Base-by-base conservation (phyloP, 2,888 invertebrate genomes). In the Dryococelus australis region DNA sequence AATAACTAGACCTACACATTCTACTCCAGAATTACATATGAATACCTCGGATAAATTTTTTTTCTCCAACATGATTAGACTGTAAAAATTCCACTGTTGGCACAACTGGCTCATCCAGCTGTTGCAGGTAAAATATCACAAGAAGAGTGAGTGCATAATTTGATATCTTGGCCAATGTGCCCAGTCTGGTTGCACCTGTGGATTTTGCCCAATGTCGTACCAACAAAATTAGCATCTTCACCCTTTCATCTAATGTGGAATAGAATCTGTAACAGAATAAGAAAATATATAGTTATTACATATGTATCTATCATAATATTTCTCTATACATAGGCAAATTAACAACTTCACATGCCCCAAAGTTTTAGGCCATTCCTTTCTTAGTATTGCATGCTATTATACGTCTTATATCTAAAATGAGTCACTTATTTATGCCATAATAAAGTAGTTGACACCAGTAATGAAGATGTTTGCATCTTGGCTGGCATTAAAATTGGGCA, bases 201-300 rank as follows among this genome's bases (percentile, higher is more conserved):
- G 65, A 3, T 65, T 65, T 65, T 1, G 65, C 65, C 65, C 65
- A 65, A n/a, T 65, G n/a, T 65, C 65, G 65, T 24, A 65, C 20
- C n/a, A 65, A n/a, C 65, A 65, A 65, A 65, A 65, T 65, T 65
- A 65, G 65, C 65, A 65, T 65, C 65, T 65, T 65, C 65, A 65
- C 65, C n/a, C 65, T 65, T 24, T 65, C 65, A n/a, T 65, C 65
- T 3, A 65, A n/a, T 24, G n/a, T 65, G 65, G 65, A 65, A 65
- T 65, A 65, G n/a, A 65, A 65, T 65, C 65, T 65, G 65, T 47
- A 35, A 35, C 4, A 4, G 47, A 47, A 47, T 1, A 47, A 6
- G 12, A 47, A 47, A 10, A 47, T 5, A 16, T 13, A 8, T 16
- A 47, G 47, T 6, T 13, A 47, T 47, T 47, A 47, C 8, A 10